phyloP scores from a whole-genome alignment of 92 coral and sea anemone genomes.

The Bergia puertoricense region DNA sequence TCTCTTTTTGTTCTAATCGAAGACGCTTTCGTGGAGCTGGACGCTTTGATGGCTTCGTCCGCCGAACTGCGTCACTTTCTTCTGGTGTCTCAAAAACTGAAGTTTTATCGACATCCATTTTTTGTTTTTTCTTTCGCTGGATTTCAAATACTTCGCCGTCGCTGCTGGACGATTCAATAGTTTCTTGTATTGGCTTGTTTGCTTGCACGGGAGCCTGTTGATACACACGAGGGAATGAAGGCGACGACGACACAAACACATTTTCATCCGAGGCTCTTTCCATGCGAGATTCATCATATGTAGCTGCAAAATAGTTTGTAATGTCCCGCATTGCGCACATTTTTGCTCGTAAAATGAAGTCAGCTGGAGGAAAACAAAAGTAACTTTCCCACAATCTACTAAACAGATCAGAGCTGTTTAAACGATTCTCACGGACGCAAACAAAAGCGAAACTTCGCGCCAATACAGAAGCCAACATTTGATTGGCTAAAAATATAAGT shows the following conservation, averaged over 20 bases:
- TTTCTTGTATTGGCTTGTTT: conserved; percentile 3
- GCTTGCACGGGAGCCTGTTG: conserved; percentile 35
- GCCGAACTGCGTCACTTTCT: conserved; percentile 47
- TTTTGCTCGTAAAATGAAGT: background rate
- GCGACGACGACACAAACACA: conserved; percentile 63
- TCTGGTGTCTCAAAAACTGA: conserved; percentile 76
- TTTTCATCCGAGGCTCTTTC: conserved; percentile 76
- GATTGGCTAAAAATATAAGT: conserved; percentile 61
- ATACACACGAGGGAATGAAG: conserved; percentile 51
- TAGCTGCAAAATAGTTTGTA: conserved; percentile 58
- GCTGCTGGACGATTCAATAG: conserved; percentile 27
- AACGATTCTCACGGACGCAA: background rate
- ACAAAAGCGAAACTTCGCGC: conserved; percentile 79
- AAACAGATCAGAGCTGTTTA: background rate
- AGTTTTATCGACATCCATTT: conserved; percentile 6
- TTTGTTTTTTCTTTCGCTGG: conserved; percentile 22
- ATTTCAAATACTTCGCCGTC: conserved; percentile 25
- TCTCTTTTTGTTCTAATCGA: conserved; percentile 45
- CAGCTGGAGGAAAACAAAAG: background rate
- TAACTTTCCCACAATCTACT: background rate
- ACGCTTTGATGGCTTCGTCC: conserved; percentile 16
- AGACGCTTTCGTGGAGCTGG: conserved; percentile 60
- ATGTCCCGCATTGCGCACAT: conserved; percentile 81
- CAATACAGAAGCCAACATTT: conserved; percentile 50
- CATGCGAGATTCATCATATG: conserved; percentile 34